These are phyloP conservation scores for Nymphalis io DNA, from an alignment of 1,140 invertebrate species.

Conservation along the genomic window DNA sequence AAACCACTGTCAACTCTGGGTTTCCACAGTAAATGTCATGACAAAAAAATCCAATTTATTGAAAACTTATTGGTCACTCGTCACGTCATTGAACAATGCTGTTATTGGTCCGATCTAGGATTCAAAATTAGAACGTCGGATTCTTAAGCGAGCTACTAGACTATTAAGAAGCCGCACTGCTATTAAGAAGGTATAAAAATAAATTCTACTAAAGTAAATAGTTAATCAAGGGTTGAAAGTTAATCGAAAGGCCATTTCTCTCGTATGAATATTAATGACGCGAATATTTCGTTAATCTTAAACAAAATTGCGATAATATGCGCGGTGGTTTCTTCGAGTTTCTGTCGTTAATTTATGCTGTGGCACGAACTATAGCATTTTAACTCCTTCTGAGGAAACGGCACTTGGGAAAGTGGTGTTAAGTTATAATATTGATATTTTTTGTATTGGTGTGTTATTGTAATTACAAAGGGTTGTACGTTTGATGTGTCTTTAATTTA, in stretches of 20 bases:
- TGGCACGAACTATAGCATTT: conserved; percentile 78
- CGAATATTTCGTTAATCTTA: conserved; percentile 74
- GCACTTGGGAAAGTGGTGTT: conserved; percentile 30
- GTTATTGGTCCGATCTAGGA: too few species aligned
- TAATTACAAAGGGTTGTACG: background rate
- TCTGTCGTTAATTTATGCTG: conserved; percentile 75
- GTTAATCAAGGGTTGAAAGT: background rate
- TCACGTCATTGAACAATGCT: too few species aligned
- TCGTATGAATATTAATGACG: conserved; percentile 67
- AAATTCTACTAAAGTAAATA: conserved; percentile 10
- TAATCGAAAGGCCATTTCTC: conserved; percentile 41
- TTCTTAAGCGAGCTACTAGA: too few species aligned
- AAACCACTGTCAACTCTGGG: too few species aligned
- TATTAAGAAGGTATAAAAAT: too few species aligned
- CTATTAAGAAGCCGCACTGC: too few species aligned
- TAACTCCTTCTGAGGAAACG: conserved; percentile 75
- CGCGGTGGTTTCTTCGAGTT: conserved; percentile 69
- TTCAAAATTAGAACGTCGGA: too few species aligned
- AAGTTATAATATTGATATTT: conserved; percentile 35
- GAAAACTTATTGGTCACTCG: too few species aligned
- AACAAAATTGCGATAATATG: conserved; percentile 75
- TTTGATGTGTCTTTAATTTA: background rate
- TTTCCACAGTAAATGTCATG: too few species aligned
- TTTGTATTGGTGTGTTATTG: background rate
- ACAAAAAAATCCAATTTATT: too few species aligned